Base-by-base conservation (phyloP, 2,797 vertebrate genomes). In the Zenarchopterus dispar region DNA sequence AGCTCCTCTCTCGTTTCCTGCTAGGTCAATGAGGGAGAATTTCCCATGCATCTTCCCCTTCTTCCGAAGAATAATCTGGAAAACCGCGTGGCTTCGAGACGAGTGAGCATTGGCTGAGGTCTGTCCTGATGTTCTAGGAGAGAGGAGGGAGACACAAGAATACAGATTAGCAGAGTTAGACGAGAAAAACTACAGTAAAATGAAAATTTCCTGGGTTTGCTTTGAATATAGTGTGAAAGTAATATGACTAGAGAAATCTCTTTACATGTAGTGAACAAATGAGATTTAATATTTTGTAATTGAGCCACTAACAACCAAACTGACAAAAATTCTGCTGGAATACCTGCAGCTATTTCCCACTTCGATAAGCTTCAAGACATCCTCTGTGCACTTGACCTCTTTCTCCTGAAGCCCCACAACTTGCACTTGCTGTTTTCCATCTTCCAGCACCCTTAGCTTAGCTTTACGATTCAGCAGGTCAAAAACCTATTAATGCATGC, bases 281-380 rank as follows among this genome's bases (percentile, higher is more conserved):
- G 11, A 13, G 11, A 36, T 36, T 36, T 0, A 11, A 36, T 10
- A 36, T 36, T 10, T 36, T 36, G 33, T 36, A 5, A 36, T 10
- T 36, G 33, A 10, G 33, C 33, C 33, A 13, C 33, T 36, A 36
- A 36, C 10, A 13, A 36, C 10, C 1, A 36, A 36, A 36, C 1
- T 11, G 33, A 36, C 5, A 36, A 36, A 11, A 0, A 36, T 13
- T 11, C 33, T 36, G 33, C 33, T 36, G 33, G 9, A 4, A 11
- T 28, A 99, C 97, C 97, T 97, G 96, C 97, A 99, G 86, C 97
- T 96, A 93, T 99, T 99, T 70, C 97, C 97, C 67, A 98, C 88
- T 84, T 99, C 97, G 65, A 98, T 99, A 75, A 99, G 96, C 71
- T 98, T 98, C 67, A 99, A 94, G 33, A 99, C 97, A 49, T 99